These are phyloP conservation scores for Drosophila borealis DNA, from an alignment of 2,888 invertebrate species.

Conservation along the genomic window DNA sequence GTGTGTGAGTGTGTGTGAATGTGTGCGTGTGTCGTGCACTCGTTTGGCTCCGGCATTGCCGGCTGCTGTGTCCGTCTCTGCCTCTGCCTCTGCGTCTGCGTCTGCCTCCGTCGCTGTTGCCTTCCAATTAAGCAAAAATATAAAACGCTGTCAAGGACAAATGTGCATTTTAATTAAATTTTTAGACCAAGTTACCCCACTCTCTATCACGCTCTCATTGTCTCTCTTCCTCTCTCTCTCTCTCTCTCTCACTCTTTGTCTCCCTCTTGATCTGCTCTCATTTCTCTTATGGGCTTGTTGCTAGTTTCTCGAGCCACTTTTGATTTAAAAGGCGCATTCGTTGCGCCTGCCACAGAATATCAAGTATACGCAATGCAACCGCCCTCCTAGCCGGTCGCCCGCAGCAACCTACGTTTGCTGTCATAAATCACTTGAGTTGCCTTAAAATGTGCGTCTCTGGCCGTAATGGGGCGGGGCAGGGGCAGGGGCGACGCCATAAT, in stretches of 20 bases:
- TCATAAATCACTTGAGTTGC: constrained; percentile 72
- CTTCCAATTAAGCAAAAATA: constrained; percentile 75
- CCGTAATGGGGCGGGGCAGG: neutral
- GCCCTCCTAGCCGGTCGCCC: neutral
- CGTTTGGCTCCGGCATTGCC: constrained; percentile 35
- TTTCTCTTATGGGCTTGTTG: constrained; percentile 36
- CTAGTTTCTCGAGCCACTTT: constrained; percentile 56
- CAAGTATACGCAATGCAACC: constrained; percentile 65
- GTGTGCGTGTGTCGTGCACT: constrained; percentile 37
- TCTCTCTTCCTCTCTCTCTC: neutral
- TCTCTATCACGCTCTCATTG: neutral
- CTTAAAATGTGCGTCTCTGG: constrained; percentile 46
- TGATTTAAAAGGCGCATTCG: constrained; percentile 45
- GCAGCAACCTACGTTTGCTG: constrained; percentile 20
- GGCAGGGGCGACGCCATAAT: constrained; percentile 45
- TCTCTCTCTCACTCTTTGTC: no score
- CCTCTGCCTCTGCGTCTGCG: constrained; percentile 15
- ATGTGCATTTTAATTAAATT: constrained; percentile 80
- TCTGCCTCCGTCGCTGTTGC: constrained; percentile 32
- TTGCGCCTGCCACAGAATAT: constrained; percentile 49
- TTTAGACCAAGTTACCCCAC: constrained; percentile 40
- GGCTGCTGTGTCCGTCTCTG: constrained; percentile 12
- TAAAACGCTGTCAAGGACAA: constrained; percentile 79
- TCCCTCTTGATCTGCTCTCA: constrained; percentile 19
- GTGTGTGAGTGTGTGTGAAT: neutral